Evolutionary conservation across 2,888 invertebrate species (phyloP).

Genomic region (Drosophila anomalata): DNA sequence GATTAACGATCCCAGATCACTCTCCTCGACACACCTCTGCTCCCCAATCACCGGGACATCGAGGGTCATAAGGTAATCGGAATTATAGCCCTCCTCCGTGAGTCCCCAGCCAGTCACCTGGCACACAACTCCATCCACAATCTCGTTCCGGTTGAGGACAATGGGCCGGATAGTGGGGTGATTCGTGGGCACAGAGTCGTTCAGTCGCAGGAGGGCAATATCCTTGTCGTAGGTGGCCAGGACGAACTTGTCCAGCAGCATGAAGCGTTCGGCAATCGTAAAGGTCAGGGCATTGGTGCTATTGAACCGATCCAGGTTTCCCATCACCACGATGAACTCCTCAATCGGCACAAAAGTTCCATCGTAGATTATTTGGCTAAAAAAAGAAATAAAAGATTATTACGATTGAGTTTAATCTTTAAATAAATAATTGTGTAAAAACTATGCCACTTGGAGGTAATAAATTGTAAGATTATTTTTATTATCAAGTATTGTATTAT

Average conservation of each 20-base stretch:
- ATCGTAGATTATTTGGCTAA: constrained; percentile 54
- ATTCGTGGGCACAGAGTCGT: constrained; percentile 70
- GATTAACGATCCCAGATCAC: constrained; percentile 82
- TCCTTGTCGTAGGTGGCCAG: constrained; percentile 72
- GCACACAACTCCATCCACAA: constrained; percentile 65
- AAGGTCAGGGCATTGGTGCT: constrained; percentile 68
- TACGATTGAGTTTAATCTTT: no score
- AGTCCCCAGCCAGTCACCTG: constrained; percentile 82
- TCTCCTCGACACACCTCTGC: constrained; percentile 76
- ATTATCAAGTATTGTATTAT: no score
- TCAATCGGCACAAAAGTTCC: constrained; percentile 61
- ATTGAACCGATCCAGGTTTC: constrained; percentile 79
- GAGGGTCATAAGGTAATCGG: constrained; percentile 70
- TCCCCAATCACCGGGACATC: constrained; percentile 72
- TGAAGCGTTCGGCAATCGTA: constrained; percentile 59
- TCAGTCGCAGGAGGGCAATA: constrained; percentile 74
- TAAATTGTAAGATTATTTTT: no score
- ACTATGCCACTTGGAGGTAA: no score
- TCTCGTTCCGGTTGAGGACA: constrained; percentile 46
- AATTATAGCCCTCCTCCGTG: constrained; percentile 60
- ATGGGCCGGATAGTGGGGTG: constrained; percentile 79
- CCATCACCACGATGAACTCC: constrained; percentile 80
- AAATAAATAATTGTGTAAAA: no score
- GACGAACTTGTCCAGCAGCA: constrained; percentile 64
- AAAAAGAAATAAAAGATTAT: no score